A percentile compares a stretch with the other conserved stretches of the same genome.
Conservation (phyloP, 2,797 vertebrate genomes). For the Chloroceryle inda region DNA sequence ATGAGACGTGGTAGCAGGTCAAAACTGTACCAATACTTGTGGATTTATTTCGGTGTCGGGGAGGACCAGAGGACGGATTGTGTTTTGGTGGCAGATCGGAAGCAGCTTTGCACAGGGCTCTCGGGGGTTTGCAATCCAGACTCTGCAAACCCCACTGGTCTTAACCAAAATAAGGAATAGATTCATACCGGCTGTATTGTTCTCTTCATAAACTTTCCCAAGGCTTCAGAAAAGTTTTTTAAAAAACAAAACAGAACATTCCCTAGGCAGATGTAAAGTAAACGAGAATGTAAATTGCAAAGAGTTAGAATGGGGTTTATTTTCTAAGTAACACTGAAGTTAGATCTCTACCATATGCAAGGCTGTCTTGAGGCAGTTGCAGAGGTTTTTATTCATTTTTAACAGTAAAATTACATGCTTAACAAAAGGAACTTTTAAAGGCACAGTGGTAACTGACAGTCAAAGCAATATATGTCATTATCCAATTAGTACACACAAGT, state of each 20-base stretch:
- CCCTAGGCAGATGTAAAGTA: neutral
- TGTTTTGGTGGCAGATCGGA: neutral
- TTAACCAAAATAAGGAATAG: neutral
- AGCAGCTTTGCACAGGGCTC: neutral
- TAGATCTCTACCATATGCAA: neutral
- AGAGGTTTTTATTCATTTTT: slow-evolving; percentile 67
- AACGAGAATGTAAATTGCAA: neutral
- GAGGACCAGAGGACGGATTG: neutral
- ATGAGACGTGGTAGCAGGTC: neutral
- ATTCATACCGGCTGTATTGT: neutral
- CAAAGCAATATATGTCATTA: slow-evolving; percentile 77
- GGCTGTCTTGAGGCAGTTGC: slow-evolving; percentile 48
- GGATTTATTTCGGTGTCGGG: neutral
- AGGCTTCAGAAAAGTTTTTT: neutral
- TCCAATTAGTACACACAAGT: slow-evolving; percentile 78
- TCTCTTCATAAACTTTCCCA: slow-evolving; percentile 42
- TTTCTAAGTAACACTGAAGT: neutral
- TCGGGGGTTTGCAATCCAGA: neutral
- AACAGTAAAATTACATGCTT: slow-evolving; percentile 76
- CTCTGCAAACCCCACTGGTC: neutral
- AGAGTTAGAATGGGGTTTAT: neutral
- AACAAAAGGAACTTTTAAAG: slow-evolving; percentile 78
- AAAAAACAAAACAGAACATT: neutral
- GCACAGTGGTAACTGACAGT: slow-evolving; percentile 77
- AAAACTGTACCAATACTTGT: neutral